Percentiles rank a stretch among this genome's conserved stretches.
Evolutionary conservation across 2,888 invertebrate species (phyloP).

Genomic region (Pammene fasciana): DNA sequence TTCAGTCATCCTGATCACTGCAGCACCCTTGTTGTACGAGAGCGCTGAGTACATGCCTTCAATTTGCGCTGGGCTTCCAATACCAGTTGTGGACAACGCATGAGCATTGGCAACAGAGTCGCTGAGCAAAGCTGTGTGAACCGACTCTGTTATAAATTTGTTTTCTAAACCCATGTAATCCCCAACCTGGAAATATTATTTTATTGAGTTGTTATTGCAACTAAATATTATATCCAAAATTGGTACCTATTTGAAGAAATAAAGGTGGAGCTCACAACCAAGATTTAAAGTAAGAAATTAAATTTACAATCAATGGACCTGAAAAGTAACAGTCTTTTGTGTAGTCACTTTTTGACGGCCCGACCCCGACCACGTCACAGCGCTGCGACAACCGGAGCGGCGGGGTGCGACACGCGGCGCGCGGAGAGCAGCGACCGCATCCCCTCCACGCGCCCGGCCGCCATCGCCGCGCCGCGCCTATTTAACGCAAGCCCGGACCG

Average conservation of each 20-base stretch:
- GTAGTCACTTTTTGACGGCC: too few species aligned
- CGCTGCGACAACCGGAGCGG: too few species aligned
- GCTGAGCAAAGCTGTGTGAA: constrained; percentile 84
- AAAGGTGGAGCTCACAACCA: too few species aligned
- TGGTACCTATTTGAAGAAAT: neutral
- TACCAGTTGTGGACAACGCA: constrained; percentile 82
- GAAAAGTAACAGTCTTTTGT: too few species aligned
- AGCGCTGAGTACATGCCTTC: constrained; percentile 86
- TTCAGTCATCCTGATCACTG: constrained; percentile 87
- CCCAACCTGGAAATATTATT: constrained; percentile 77
- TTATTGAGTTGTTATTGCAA: neutral
- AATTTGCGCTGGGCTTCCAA: constrained; percentile 83
- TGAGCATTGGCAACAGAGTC: constrained; percentile 84
- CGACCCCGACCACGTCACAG: too few species aligned
- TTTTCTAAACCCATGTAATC: constrained; percentile 85
- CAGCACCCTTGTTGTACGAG: constrained; percentile 87
- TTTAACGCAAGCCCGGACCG: too few species aligned
- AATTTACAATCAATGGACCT: too few species aligned
- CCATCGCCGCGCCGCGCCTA: too few species aligned
- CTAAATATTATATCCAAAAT: neutral
- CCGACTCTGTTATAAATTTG: constrained; percentile 87
- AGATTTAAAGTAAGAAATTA: too few species aligned
- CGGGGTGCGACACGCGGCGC: too few species aligned
- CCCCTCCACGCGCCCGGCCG: too few species aligned
- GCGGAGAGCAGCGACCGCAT: too few species aligned